Evolutionary conservation across 2,797 vertebrate genomes (phyloP).

Genomic region (Enteromius radiatus): DNA sequence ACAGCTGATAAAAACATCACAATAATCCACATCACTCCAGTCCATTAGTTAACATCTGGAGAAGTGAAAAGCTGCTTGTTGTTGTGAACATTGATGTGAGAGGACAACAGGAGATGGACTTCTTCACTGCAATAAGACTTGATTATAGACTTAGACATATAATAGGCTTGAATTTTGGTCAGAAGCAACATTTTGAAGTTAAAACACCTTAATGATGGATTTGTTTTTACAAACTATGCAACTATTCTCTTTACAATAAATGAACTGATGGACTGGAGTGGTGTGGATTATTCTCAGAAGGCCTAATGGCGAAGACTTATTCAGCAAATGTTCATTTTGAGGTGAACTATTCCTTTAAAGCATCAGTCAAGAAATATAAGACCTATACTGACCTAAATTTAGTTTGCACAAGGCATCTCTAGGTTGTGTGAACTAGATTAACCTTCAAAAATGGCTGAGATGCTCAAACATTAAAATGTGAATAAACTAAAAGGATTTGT

Average conservation of each 20-base stretch:
- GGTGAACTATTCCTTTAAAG: neutral
- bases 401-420: neutral
- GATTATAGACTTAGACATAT: neutral
- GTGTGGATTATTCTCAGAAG: neutral
- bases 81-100: neutral
- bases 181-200: neutral
- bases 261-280: neutral
- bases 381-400: neutral
- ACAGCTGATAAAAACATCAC: neutral
- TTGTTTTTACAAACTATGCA: neutral
- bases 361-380: neutral
- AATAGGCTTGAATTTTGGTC: too few relatives aligned
- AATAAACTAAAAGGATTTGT: neutral
- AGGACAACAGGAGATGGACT: neutral
- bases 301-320: neutral
- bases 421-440: neutral
- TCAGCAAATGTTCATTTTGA: too few relatives aligned
- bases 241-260: neutral
- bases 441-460: neutral
- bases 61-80: neutral
- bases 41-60: neutral
- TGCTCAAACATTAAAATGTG: neutral
- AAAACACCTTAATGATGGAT: neutral
- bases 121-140: neutral
- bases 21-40: neutral